These are phyloP conservation scores for Colletes gigas DNA, from an alignment of 1,140 invertebrate genomes.

Conservation along the genomic window DNA sequence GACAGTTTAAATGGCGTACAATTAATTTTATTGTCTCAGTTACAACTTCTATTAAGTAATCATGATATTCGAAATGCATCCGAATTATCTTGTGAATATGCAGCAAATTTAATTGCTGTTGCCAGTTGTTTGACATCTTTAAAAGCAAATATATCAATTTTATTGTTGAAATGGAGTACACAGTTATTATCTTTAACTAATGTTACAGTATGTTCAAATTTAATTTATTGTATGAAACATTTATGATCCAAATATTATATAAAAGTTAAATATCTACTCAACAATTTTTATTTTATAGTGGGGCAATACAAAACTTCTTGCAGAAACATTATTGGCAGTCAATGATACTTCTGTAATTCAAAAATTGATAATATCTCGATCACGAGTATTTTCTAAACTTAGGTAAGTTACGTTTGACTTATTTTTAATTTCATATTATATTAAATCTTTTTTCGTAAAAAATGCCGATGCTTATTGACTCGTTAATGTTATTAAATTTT, in stretches of 20 bases:
- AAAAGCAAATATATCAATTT: slow-evolving; percentile 59
- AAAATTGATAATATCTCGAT: slow-evolving; percentile 63
- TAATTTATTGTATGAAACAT: slow-evolving; percentile 23
- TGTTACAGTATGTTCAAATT: slow-evolving; percentile 66
- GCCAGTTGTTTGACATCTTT: slow-evolving; percentile 59
- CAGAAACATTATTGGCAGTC: slow-evolving; percentile 66
- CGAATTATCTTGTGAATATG: slow-evolving; percentile 74
- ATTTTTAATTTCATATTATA: not conserved
- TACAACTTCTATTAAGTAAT: slow-evolving; percentile 70
- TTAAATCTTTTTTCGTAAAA: not conserved
- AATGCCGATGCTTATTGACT: not conserved
- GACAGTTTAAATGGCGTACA: slow-evolving; percentile 70
- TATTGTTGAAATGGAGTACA: slow-evolving; percentile 75
- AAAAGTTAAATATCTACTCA: not conserved
- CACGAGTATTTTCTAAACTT: slow-evolving; percentile 68
- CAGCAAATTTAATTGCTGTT: slow-evolving; percentile 71
- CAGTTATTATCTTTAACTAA: slow-evolving; percentile 69
- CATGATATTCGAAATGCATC: slow-evolving; percentile 69
- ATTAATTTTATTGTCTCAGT: slow-evolving; percentile 69
- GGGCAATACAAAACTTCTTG: slow-evolving; percentile 71
- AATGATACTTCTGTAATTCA: slow-evolving; percentile 61
- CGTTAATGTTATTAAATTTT: slow-evolving; percentile 34
- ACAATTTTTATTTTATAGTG: slow-evolving; percentile 67
- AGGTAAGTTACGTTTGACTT: slow-evolving; percentile 56
- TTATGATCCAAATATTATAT: slow-evolving; percentile 8